A percentile compares a stretch with the other conserved stretches of the same genome.
These are phyloP conservation scores for Lacerta viridis DNA, from an alignment of 2,797 vertebrate genomes.

Conservation along the genomic window DNA sequence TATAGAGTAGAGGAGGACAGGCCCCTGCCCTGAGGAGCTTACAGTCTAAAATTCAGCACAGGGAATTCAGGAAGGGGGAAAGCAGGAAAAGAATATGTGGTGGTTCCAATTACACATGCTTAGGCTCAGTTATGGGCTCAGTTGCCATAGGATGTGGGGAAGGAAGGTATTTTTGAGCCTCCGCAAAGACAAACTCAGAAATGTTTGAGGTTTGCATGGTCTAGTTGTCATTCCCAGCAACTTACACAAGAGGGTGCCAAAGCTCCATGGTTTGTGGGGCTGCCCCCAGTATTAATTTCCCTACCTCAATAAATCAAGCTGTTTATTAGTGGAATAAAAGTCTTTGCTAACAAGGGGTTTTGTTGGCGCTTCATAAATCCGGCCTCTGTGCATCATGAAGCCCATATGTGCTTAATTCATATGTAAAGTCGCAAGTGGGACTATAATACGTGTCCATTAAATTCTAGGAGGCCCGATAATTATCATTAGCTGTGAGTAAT, in stretches of 20 bases:
- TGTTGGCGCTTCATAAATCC: slow-evolving; percentile 74
- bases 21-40: neutral
- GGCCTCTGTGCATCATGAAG: slow-evolving; percentile 72
- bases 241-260: slow-evolving; percentile 65
- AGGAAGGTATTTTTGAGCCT: too few species aligned
- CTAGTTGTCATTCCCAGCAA: neutral
- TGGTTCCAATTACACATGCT: too few species aligned
- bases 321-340: slow-evolving; percentile 77
- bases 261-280: neutral
- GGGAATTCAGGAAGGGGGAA: too few species aligned
- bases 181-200: neutral
- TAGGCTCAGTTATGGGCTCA: too few species aligned
- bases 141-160: neutral
- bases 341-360: slow-evolving; percentile 65
- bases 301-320: slow-evolving; percentile 67
- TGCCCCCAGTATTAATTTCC: neutral
- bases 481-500: slow-evolving; percentile 80
- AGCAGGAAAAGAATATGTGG: too few species aligned
- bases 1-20: neutral
- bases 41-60: neutral
- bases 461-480: slow-evolving; percentile 78
- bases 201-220: neutral
- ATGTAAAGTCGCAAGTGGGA: slow-evolving; percentile 76
- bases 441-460: slow-evolving; percentile 79
- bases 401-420: slow-evolving; percentile 82